Conservation (phyloP, 30 jellyfish, hydroid and myxozoan species). For the Cassiopea xamachana region DNA sequence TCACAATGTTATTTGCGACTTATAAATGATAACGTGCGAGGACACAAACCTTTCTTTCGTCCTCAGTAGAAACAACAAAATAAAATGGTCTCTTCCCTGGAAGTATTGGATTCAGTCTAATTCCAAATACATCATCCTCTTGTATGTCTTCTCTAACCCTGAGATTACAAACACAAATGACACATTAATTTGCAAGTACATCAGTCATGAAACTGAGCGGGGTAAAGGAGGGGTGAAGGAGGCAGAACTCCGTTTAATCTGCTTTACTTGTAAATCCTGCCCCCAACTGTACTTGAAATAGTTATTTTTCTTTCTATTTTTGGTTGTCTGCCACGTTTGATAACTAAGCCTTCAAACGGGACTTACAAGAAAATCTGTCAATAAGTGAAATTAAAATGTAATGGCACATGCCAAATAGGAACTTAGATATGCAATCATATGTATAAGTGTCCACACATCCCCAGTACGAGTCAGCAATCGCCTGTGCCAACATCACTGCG, state of each 20-base stretch:
- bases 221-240: neutral
- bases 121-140: constrained; percentile 47
- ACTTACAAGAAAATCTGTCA: too few species aligned
- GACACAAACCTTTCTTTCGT: constrained; percentile 45
- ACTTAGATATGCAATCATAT: too few species aligned
- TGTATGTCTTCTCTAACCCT: constrained; percentile 40
- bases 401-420: too few species aligned
- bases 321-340: too few species aligned
- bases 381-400: too few species aligned
- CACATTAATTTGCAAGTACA: neutral
- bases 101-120: constrained; percentile 15
- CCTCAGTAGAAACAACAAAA: constrained; percentile 33
- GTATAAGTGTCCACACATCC: too few species aligned
- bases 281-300: neutral
- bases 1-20: too few species aligned
- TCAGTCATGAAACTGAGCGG: neutral
- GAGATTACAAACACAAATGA: neutral
- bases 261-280: neutral
- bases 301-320: neutral
- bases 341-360: too few species aligned
- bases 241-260: neutral
- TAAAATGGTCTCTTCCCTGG: constrained; percentile 32
- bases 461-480: too few species aligned
- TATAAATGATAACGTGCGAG: too few species aligned
- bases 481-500: too few species aligned